Evolutionary conservation across 2,888 invertebrate genomes (phyloP), one percentile per base, ranked within the genome.

Genomic region (Cryptocheilus praepositus): DNA sequence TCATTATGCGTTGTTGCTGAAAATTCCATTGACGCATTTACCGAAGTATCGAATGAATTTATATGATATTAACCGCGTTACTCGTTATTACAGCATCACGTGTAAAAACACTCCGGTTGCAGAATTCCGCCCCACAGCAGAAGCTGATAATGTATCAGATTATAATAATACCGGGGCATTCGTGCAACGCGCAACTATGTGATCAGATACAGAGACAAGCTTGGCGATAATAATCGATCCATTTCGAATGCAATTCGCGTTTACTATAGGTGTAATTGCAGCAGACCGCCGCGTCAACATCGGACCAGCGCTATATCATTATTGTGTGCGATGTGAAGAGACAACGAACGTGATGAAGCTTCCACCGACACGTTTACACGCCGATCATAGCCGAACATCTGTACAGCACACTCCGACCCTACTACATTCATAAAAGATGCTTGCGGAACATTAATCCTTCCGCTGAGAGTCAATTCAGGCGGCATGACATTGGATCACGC

Each of bases 251-350:
- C 49, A 49, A 49, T 18, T 18, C 49, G 16, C 49, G 18, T 13
- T 13, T 13, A 16, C 49, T 49, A 18, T 49, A 49, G 49, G 49
- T 49, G 8, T 49, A 49, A 49, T 49, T 49, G 49, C 49, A 49
- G 49, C 49, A 18, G 49, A 49, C 49, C 49, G 49, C 49, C 16
- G 49, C 49, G 16, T 49, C 49, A 49, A 49, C 49, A 49, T 49
- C 49, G n/a, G n/a, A 2, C 49, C 49, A 16, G 16, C 18, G 1
- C 45, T 45, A n/a, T 18, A 49, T 49, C 49, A 49, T n/a, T n/a
- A 2, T 49, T 49, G 49, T 49, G 49, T 49, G 16, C 49, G 18
- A 49, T 49, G 49, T 49, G 16, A 49, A 49, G 49, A 49, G 49
- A 49, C 49, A n/a, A n/a, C 49, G 18, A 18, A 49, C 49, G 49